Percentiles rank a stretch among this genome's conserved stretches.
Evolutionary conservation across 2,113 vertebrate species (phyloP).

Genomic region (Hiodon alosoides): DNA sequence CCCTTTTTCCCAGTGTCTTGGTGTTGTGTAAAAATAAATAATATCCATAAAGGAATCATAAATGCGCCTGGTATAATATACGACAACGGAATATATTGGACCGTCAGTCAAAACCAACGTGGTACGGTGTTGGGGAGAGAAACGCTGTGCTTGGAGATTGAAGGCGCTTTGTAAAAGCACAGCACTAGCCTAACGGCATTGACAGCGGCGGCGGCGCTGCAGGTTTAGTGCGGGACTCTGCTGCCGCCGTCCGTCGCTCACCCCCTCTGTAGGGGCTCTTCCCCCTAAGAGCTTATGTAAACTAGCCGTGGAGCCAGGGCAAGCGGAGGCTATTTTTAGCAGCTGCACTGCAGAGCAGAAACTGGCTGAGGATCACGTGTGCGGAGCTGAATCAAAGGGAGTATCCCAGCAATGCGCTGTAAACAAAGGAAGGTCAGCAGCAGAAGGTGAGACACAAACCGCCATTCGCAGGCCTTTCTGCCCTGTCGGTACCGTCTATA

Average conservation of each 20-base stretch:
- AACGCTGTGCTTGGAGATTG: too few species aligned
- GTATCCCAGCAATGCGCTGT: conserved; percentile 83
- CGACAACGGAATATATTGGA: too few species aligned
- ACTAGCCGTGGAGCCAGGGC: conserved; percentile 82
- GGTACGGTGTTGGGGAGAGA: too few species aligned
- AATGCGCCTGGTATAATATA: too few species aligned
- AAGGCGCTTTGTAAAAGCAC: too few species aligned
- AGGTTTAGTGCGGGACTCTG: conserved; percentile 50
- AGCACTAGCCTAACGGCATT: neutral
- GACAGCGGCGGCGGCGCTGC: conserved; percentile 40
- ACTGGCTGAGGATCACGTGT: conserved; percentile 74
- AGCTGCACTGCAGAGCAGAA: conserved; percentile 81
- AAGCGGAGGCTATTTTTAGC: conserved; percentile 86
- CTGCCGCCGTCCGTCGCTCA: conserved; percentile 55
- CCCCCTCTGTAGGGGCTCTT: conserved; percentile 45
- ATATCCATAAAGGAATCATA: too few species aligned
- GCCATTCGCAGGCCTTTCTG: neutral
- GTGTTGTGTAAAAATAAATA: too few species aligned
- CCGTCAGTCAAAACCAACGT: too few species aligned
- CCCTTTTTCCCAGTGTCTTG: too few species aligned
- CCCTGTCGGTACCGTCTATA: neutral
- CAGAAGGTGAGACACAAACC: conserved; percentile 65
- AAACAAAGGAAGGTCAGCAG: conserved; percentile 82
- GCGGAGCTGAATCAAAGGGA: conserved; percentile 80
- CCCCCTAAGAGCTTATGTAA: conserved; percentile 80